Evolutionary conservation across 2,888 invertebrate species (phyloP).

Genomic region (Lasioglossum oenotherae): DNA sequence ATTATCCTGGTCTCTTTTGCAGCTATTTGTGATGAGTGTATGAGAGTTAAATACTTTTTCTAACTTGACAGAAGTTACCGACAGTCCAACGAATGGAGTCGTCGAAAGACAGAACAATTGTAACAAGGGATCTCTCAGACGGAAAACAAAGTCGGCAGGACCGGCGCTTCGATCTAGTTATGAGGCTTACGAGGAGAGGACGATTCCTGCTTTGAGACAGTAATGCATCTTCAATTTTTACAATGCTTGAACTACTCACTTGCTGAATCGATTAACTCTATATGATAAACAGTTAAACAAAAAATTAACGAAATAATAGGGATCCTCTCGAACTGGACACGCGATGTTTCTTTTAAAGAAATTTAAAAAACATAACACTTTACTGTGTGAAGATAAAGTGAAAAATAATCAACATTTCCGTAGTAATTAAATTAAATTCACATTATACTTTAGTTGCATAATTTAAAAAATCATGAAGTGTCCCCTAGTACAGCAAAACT

Average conservation of each 20-base stretch:
- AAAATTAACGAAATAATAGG: too few species aligned
- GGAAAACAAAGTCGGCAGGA: slow-evolving; percentile 85
- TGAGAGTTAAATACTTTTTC: background rate
- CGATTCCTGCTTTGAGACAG: slow-evolving; percentile 94
- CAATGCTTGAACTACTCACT: background rate
- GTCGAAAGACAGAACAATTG: slow-evolving; percentile 78
- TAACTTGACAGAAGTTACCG: slow-evolving; percentile 77
- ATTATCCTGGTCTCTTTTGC: background rate
- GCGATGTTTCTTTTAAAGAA: too few species aligned
- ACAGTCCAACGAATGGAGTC: slow-evolving; percentile 85
- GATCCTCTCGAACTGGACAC: too few species aligned
- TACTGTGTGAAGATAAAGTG: too few species aligned
- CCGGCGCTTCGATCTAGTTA: slow-evolving; percentile 87
- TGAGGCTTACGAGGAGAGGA: slow-evolving; percentile 94
- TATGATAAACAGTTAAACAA: too few species aligned
- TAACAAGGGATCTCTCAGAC: slow-evolving; percentile 86
- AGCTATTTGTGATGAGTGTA: background rate
- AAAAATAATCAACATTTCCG: too few species aligned
- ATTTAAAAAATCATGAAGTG: too few species aligned
- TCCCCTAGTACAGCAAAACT: too few species aligned
- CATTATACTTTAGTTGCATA: too few species aligned
- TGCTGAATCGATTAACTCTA: background rate
- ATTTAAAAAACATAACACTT: too few species aligned
- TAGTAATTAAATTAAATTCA: too few species aligned
- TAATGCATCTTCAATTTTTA: slow-evolving; percentile 84